Base-by-base conservation (phyloP, 2,797 vertebrate species). In the Coendou prehensilis region DNA sequence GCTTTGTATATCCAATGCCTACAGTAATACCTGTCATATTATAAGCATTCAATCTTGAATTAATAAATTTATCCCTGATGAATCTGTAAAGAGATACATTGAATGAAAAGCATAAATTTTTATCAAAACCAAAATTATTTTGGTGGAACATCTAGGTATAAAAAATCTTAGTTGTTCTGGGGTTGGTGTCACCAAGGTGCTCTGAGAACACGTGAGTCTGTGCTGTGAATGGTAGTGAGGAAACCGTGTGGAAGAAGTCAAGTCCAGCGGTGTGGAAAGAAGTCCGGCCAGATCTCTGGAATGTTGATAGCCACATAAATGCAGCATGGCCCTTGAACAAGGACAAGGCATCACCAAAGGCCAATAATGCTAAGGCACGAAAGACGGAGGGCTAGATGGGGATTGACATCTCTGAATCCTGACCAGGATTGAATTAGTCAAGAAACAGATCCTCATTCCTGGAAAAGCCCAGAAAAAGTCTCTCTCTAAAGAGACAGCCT, bases 71-170 rank as follows among this genome's bases (percentile, higher is more conserved):
- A 20, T 15, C 59, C 67, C 88, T 91, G 8, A 33, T 95, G 13
- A 93, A 87, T 78, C n/a, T 94, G 47, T n/a, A 52, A 95, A 78
- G 64, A 17, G 2, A 86, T 28, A 59, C 76, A 22, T 37, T 76
- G 2, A 79, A 81, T 81, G 59, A 61, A 95, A 91, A 18, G 1
- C 30, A 45, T 61, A 73, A 0, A 61, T 56, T 95, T 92, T 76
- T 30, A 50, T 73, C 20, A 88, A 50, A 93, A 87, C 8, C 28
- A 81, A 91, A 64, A 87, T 94, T 79, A 83, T 37, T 90, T 69
- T 78, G 37, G n/a, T 84, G 33, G 20, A 5, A 81, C 3, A 87
- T 45, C 30, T 78, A 75, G 37, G 4, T 33, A 73, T 41, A 37
- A 84, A 87, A 91, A 84, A 50, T 50, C 26, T 87, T n/a, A 83